phyloP scores from a whole-genome alignment of 2,888 invertebrate genomes.

The Acronicta psi region DNA sequence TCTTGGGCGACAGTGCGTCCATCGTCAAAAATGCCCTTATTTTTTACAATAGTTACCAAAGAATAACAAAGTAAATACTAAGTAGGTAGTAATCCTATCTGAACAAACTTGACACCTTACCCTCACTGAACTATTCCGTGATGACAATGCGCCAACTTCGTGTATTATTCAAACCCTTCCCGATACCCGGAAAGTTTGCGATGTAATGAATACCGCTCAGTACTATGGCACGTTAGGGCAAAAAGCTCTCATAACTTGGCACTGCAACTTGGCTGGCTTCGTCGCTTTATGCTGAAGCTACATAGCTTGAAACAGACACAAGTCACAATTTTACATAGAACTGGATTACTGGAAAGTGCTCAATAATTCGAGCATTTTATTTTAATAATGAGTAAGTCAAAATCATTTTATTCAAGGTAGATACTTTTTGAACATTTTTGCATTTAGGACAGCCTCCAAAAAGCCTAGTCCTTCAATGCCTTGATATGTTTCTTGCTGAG shows the following conservation, averaged over 20 bases:
- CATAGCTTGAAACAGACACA: constrained; percentile 19
- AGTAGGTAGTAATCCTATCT: no score
- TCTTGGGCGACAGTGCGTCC: no score
- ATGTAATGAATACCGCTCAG: constrained; percentile 26
- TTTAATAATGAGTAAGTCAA: no score
- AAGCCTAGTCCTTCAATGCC: no score
- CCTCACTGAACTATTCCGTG: not conserved
- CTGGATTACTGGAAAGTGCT: constrained; percentile 14
- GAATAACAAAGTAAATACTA: no score
- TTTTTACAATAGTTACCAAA: no score
- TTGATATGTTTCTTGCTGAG: no score
- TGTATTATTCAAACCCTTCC: constrained; percentile 20
- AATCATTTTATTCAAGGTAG: no score
- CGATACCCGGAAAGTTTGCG: constrained; percentile 13
- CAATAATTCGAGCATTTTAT: no score
- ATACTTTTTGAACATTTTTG: no score
- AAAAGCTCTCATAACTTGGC: constrained; percentile 22
- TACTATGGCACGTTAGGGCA: constrained; percentile 12
- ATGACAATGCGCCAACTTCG: constrained; percentile 1
- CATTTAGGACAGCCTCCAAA: no score
- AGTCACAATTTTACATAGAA: constrained; percentile 15
- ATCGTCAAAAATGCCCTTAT: no score
- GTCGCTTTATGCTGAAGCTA: constrained; percentile 8
- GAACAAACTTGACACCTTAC: constrained; percentile 4
- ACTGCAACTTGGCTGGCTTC: constrained; percentile 20